Conservation (phyloP, 2,797 vertebrate genomes). For the Allobates femoralis region DNA sequence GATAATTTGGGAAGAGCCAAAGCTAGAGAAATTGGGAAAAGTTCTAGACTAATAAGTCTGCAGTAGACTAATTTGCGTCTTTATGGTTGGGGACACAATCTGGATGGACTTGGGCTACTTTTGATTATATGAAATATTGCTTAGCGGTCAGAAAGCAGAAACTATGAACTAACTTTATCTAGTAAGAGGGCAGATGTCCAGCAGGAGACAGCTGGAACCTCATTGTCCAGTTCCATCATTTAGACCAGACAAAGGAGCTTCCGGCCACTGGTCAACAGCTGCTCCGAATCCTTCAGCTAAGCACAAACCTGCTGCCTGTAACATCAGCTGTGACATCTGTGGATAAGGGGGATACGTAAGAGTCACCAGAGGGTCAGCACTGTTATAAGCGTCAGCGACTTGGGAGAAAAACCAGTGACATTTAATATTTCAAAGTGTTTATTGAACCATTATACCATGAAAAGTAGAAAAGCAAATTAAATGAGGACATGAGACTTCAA, state of each 20-base stretch:
- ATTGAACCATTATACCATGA: no score
- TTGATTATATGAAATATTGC: background rate
- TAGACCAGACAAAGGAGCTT: background rate
- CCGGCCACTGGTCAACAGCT: slow-evolving; percentile 29
- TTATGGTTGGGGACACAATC: background rate
- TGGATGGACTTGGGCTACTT: background rate
- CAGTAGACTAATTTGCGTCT: background rate
- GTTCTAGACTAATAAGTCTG: background rate
- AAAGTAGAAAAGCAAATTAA: no score
- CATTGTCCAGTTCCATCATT: slow-evolving; percentile 29
- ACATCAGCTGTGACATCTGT: slow-evolving; percentile 11
- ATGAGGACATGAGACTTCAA: no score
- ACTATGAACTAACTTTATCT: background rate
- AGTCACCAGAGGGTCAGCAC: background rate
- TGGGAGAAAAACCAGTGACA: background rate
- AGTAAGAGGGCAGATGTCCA: slow-evolving; percentile 40
- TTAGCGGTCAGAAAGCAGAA: background rate
- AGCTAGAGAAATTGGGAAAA: background rate
- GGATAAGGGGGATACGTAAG: background rate
- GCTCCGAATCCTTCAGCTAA: background rate
- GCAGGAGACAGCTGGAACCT: slow-evolving; percentile 25
- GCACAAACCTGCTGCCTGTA: background rate
- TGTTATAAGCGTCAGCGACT: background rate
- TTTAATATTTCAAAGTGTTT: background rate
- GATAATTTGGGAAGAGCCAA: background rate